Conservation (phyloP, 1,140 invertebrate species). For the Orussus abietinus region DNA sequence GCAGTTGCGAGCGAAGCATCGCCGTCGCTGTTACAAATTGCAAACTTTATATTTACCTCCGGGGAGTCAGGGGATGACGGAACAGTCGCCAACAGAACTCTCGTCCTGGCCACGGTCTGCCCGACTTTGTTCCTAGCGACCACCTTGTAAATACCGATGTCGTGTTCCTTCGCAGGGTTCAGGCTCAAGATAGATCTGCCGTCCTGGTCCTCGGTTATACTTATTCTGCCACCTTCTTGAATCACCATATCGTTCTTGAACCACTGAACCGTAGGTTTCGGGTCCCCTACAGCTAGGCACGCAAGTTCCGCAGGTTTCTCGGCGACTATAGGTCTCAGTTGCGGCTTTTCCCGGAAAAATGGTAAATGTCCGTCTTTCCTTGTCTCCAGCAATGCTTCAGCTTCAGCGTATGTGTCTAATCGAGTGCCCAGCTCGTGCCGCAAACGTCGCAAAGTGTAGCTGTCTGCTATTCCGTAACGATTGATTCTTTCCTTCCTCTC, state of each 20-base stretch:
- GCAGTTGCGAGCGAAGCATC: no score
- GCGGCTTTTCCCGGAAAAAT: constrained; percentile 80
- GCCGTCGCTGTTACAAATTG: no score
- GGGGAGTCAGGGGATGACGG: constrained; percentile 86
- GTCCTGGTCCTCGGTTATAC: constrained; percentile 69
- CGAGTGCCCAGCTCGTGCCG: constrained; percentile 77
- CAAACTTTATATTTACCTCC: constrained; percentile 59
- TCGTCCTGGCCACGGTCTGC: constrained; percentile 69
- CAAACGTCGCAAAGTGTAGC: constrained; percentile 67
- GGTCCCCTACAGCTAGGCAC: constrained; percentile 86
- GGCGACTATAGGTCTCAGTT: constrained; percentile 72
- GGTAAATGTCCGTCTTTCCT: constrained; percentile 75
- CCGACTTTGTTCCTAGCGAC: constrained; percentile 85
- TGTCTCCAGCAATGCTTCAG: constrained; percentile 75
- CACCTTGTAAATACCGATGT: constrained; percentile 92
- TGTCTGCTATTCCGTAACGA: constrained; percentile 69
- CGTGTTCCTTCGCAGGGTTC: constrained; percentile 70
- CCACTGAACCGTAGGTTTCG: constrained; percentile 90
- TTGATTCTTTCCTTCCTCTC: constrained; percentile 77
- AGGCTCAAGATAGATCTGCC: constrained; percentile 76
- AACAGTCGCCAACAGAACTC: constrained; percentile 68
- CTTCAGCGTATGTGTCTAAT: constrained; percentile 77
- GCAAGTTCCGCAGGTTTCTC: constrained; percentile 73
- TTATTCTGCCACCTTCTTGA: constrained; percentile 73
- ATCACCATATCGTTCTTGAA: constrained; percentile 89